Evolutionary conservation across 2,113 vertebrate genomes (phyloP).

Genomic region (Heloderma charlesbogerti): DNA sequence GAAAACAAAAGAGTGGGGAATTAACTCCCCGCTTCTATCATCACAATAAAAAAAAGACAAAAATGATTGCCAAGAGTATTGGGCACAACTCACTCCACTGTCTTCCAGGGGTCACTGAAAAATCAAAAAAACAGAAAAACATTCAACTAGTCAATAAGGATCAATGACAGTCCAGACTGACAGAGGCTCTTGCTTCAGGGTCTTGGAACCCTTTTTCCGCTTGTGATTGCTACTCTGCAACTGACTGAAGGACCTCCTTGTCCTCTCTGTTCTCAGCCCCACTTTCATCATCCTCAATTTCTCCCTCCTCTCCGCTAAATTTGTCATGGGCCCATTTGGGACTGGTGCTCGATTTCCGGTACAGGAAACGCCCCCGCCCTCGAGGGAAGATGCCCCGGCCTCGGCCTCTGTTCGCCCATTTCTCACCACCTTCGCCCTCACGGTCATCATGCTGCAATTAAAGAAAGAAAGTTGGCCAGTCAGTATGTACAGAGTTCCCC

Average conservation of each 20-base stretch:
- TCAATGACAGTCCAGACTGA: slow-evolving; percentile 51
- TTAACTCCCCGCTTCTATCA: slow-evolving; percentile 52
- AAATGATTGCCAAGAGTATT: slow-evolving; percentile 66
- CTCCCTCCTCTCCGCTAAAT: slow-evolving; percentile 89
- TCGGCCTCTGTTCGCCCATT: slow-evolving; percentile 83
- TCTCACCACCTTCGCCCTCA: slow-evolving; percentile 85
- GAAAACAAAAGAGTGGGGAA: slow-evolving; percentile 56
- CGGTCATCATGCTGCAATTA: slow-evolving; percentile 89
- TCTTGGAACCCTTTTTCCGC: slow-evolving; percentile 47
- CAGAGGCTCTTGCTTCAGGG: slow-evolving; percentile 56
- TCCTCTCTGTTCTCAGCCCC: slow-evolving; percentile 86
- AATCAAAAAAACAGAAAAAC: slow-evolving; percentile 45
- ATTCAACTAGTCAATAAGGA: slow-evolving; percentile 51
- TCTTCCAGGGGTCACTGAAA: slow-evolving; percentile 67
- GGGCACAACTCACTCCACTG: slow-evolving; percentile 71
- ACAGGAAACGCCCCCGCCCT: slow-evolving; percentile 90
- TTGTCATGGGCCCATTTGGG: slow-evolving; percentile 93
- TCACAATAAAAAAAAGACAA: slow-evolving; percentile 69
- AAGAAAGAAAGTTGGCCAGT: slow-evolving; percentile 27
- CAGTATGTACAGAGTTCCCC: neutral
- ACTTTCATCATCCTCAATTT: slow-evolving; percentile 82
- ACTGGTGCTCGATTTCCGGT: slow-evolving; percentile 88
- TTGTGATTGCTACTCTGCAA: slow-evolving; percentile 71
- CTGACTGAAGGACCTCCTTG: slow-evolving; percentile 73
- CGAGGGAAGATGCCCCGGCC: slow-evolving; percentile 84